Base-by-base conservation (phyloP, 1,140 invertebrate genomes). In the Akabosia matsudoensis region DNA sequence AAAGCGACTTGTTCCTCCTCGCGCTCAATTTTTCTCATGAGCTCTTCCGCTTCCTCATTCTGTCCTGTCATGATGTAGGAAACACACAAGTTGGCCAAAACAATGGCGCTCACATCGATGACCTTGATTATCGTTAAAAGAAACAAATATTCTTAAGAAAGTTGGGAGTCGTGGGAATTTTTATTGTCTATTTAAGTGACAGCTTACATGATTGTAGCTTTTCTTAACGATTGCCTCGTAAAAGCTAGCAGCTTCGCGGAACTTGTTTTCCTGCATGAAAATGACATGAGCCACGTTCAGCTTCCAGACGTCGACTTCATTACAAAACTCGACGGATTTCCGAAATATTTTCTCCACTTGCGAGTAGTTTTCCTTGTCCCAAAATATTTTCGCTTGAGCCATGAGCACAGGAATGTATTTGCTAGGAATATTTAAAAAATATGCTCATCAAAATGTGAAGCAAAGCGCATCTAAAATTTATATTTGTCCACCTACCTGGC, bases 221-320 rank as follows among this genome's bases (percentile, higher is more conserved):
- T 97, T 97, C 81, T 97, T 96, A 0, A 99, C 96, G 73, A 99
- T 95, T 1, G 97, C 95, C 83, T 99, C 97, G 85, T 99, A 99
- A 86, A 99, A 99, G 54, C 94, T 95, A 1, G 95, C 93, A 0
- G 97, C 95, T 86, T 99, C 97, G 84, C 97, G 97, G 84, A 97
- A 99, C 85, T 99, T 99, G 83, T 94, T 97, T 84, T 97, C 97
- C 85, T 97, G 97, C 97, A 99, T 99, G 84, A 99, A 99, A 3
- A 99, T 86, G 1, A 98, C 97, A 84, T 99, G 97, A 0, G 97
- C 97, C 0, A 99, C 96, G 84, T 99, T 99, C 4, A 99, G 86
- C 80, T 96, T 92, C 97, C 97, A 99, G 0, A 92, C 90, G 82
- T 98, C 95, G 82, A 97, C 94, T 83, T 98, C 96, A 82, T 95